Evolutionary conservation across 1,140 invertebrate genomes (phyloP).

Genomic region (Brachionus sp.): DNA sequence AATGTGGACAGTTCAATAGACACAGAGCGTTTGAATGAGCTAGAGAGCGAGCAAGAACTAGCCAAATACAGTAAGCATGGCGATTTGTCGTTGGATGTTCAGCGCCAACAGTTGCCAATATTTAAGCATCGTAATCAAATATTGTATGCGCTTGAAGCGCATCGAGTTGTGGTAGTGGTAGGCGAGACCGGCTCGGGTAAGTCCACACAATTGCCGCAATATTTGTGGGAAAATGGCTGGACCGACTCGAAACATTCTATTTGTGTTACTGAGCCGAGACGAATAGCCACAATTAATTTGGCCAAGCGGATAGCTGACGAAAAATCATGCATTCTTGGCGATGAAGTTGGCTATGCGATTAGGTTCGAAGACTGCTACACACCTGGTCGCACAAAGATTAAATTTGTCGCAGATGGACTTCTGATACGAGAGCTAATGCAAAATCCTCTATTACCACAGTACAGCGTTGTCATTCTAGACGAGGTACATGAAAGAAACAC

Average conservation of each 20-base stretch:
- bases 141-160: slow-evolving; percentile 37
- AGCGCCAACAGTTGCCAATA: slow-evolving; percentile 41
- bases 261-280: slow-evolving; percentile 82
- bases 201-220: slow-evolving; percentile 64
- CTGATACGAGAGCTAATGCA: slow-evolving; percentile 87
- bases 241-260: slow-evolving; percentile 64
- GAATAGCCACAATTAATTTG: slow-evolving; percentile 81
- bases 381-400: slow-evolving; percentile 66
- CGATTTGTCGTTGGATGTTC: slow-evolving; percentile 35
- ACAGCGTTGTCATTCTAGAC: slow-evolving; percentile 84
- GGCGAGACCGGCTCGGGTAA: slow-evolving; percentile 44
- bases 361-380: slow-evolving; percentile 79
- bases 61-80: background rate
- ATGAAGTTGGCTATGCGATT: slow-evolving; percentile 85
- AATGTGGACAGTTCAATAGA: background rate
- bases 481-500: slow-evolving; percentile 92
- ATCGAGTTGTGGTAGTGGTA: slow-evolving; percentile 32
- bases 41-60: slow-evolving; percentile 1
- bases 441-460: slow-evolving; percentile 83
- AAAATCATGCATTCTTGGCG: slow-evolving; percentile 71
- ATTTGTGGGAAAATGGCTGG: slow-evolving; percentile 86
- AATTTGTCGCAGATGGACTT: slow-evolving; percentile 94
- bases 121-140: slow-evolving; percentile 28
- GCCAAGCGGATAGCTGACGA: slow-evolving; percentile 86
- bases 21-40: slow-evolving; percentile 8